Conservation (phyloP, 2,888 invertebrate genomes). For the Antheraea assamensis region DNA sequence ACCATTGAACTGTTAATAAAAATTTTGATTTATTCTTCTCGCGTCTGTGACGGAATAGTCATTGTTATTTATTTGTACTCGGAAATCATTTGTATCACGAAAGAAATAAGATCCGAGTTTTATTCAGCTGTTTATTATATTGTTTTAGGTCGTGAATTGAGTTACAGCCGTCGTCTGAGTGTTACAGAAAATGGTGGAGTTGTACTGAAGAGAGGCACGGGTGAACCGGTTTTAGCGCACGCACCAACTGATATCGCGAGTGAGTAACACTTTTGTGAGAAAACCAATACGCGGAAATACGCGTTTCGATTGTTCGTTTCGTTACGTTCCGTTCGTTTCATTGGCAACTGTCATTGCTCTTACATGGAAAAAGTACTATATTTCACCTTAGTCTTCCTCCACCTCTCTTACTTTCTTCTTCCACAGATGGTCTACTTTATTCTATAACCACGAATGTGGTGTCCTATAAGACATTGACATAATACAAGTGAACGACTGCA, state of each 20-base stretch:
- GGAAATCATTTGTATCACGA: too few species aligned
- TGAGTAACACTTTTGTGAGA: conserved; percentile 41
- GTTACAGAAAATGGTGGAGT: conserved; percentile 76
- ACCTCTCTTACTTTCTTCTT: too few species aligned
- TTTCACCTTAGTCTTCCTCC: too few species aligned
- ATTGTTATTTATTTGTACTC: not conserved
- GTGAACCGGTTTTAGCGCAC: conserved; percentile 70
- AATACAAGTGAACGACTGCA: too few species aligned
- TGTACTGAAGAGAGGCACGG: conserved; percentile 69
- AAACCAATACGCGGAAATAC: not conserved
- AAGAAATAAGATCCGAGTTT: not conserved
- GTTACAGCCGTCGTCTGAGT: conserved; percentile 74
- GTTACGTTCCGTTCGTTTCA: too few species aligned
- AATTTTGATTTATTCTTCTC: not conserved
- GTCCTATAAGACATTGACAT: too few species aligned
- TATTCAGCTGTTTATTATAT: not conserved
- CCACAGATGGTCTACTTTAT: too few species aligned
- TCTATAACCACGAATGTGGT: too few species aligned
- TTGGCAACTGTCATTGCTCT: not conserved
- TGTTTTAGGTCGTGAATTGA: conserved; percentile 81
- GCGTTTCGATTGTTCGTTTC: too few species aligned
- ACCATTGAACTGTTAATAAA: not conserved
- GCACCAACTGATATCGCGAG: conserved; percentile 76
- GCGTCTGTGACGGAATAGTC: not conserved
- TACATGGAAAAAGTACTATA: not conserved